These are phyloP conservation scores for Neuroterus valhalla DNA, from an alignment of 1,140 invertebrate genomes.

Conservation along the genomic window DNA sequence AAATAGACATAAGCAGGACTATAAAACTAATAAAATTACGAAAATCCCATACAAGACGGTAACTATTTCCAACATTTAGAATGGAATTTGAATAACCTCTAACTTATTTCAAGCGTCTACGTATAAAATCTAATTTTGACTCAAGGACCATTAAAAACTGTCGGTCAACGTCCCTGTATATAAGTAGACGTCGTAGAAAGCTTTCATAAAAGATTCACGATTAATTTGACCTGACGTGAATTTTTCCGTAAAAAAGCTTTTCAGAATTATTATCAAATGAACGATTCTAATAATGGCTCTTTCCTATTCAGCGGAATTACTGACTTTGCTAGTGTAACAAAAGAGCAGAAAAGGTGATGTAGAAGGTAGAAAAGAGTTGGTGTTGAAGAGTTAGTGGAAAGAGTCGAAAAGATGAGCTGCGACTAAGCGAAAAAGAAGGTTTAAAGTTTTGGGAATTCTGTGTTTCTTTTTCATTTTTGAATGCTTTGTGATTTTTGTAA, in stretches of 20 bases:
- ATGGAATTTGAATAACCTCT: too few species aligned
- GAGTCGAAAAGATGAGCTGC: constrained; percentile 6
- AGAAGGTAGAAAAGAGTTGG: background rate
- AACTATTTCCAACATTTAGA: too few species aligned
- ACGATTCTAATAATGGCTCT: constrained; percentile 15
- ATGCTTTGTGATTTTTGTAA: too few species aligned
- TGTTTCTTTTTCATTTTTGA: too few species aligned
- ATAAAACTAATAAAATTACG: too few species aligned
- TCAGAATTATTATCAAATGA: constrained; percentile 17
- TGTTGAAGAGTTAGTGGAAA: too few species aligned
- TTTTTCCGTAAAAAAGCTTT: constrained; percentile 11
- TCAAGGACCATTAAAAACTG: background rate
- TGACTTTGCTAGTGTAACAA: constrained; percentile 2
- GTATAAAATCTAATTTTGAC: background rate
- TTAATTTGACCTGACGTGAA: constrained; percentile 29
- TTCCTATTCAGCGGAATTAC: constrained; percentile 14
- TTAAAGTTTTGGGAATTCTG: too few species aligned
- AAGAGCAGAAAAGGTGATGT: constrained; percentile 1
- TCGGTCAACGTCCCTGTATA: background rate
- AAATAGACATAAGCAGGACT: too few species aligned
- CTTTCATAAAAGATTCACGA: constrained; percentile 25
- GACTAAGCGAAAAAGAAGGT: background rate
- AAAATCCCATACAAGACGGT: too few species aligned
- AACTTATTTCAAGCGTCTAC: too few species aligned
- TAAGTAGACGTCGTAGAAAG: background rate